Conservation (phyloP, 2,113 vertebrate species). For the Psilopogon haemacephalus region DNA sequence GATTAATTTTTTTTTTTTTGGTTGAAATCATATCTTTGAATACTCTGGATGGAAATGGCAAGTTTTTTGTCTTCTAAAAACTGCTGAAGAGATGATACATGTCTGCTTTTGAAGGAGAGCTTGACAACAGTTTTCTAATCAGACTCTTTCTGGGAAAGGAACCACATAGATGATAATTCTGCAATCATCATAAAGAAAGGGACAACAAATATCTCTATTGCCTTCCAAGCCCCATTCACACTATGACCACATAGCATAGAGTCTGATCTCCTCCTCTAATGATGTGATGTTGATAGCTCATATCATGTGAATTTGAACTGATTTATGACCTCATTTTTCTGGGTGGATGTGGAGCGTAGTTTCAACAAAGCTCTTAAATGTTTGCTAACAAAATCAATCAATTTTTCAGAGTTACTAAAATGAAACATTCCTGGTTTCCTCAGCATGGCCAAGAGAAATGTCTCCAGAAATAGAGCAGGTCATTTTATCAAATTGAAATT, state of each 20-base stretch:
- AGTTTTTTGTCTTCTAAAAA: neutral
- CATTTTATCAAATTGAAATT: neutral
- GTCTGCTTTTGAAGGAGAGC: neutral
- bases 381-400: neutral
- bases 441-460: neutral
- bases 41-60: neutral
- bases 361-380: neutral
- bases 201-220: neutral
- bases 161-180: neutral
- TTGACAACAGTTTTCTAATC: neutral
- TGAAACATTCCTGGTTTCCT: neutral
- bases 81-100: neutral
- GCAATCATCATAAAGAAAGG: neutral
- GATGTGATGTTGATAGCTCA: neutral
- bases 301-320: neutral
- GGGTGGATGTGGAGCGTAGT: neutral
- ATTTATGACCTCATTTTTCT: neutral
- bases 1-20: neutral
- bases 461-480: neutral
- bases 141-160: neutral
- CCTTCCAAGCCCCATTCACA: neutral
- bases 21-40: neutral
- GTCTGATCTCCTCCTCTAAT: neutral
- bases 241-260: neutral
- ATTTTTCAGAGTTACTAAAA: neutral